These are phyloP conservation scores for Meghimatium bilineatum DNA, from an alignment of 2,888 invertebrate genomes.

Conservation along the genomic window DNA sequence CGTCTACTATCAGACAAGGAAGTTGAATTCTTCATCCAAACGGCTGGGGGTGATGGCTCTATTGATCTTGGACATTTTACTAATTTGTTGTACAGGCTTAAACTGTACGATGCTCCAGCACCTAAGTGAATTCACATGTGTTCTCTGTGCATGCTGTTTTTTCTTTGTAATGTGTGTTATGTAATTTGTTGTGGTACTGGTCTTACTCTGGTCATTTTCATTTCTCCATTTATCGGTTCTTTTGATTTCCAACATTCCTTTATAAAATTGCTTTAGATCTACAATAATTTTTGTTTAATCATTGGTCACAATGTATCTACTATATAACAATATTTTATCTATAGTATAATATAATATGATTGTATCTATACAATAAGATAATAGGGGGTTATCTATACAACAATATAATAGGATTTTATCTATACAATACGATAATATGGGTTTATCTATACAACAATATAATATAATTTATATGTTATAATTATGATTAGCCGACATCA, in stretches of 20 bases:
- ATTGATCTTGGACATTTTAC: slow-evolving; percentile 74
- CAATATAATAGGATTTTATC: no score
- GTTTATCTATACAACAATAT: no score
- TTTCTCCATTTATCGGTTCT: background rate
- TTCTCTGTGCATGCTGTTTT: background rate
- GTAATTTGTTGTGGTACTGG: background rate
- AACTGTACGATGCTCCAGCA: slow-evolving; percentile 70
- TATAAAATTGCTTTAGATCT: background rate
- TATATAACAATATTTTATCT: no score
- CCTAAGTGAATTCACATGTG: slow-evolving; percentile 50
- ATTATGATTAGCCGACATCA: no score
- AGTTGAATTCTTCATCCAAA: slow-evolving; percentile 74
- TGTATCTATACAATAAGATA: no score
- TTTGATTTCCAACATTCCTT: background rate
- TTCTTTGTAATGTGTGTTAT: background rate
- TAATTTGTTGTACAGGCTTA: slow-evolving; percentile 70
- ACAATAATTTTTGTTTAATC: background rate
- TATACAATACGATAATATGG: no score
- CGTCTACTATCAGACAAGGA: slow-evolving; percentile 69
- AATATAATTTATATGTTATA: no score
- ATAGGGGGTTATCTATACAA: no score
- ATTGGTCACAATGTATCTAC: background rate
- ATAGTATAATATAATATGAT: no score
- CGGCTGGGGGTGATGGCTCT: slow-evolving; percentile 70
- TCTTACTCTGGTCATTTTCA: background rate